A percentile compares a stretch with the other conserved stretches of the same genome.
Conservation (phyloP, 2,888 invertebrate genomes). For the Exocentrus adspersus region DNA sequence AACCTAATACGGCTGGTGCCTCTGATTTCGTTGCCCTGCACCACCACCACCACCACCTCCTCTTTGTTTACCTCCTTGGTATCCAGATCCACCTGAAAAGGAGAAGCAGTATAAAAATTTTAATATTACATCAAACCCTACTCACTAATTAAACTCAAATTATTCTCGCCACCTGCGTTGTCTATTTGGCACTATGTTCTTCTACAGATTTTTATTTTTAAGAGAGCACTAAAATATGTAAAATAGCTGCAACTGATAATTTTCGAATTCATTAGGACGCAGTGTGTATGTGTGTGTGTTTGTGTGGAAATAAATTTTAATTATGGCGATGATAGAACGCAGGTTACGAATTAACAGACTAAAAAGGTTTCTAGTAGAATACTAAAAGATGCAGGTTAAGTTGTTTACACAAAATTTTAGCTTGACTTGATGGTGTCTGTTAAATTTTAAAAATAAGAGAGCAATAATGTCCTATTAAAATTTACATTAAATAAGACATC, state of each 20-base stretch:
- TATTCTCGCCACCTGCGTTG: constrained; percentile 54
- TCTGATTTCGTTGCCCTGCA: constrained; percentile 75
- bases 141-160: constrained; percentile 56
- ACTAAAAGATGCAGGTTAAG: constrained; percentile 26
- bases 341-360: constrained; percentile 40
- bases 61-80: constrained; percentile 87
- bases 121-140: constrained; percentile 55
- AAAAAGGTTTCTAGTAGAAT: constrained; percentile 18
- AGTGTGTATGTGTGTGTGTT: too few species aligned
- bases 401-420: constrained; percentile 14
- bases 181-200: constrained; percentile 44
- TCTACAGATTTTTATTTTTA: constrained; percentile 36
- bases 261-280: constrained; percentile 31
- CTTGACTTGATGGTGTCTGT: constrained; percentile 33
- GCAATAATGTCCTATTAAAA: neutral
- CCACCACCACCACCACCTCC: constrained; percentile 68
- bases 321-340: constrained; percentile 36
- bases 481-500: constrained; percentile 22
- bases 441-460: constrained; percentile 11
- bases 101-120: constrained; percentile 58
- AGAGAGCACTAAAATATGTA: constrained; percentile 5
- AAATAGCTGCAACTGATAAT: constrained; percentile 23
- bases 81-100: constrained; percentile 61
- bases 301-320: constrained; percentile 28
- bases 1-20: constrained; percentile 81